These are phyloP conservation scores for Ichneumoninae sp. DNA, from an alignment of 2,888 invertebrate species.

Conservation along the genomic window DNA sequence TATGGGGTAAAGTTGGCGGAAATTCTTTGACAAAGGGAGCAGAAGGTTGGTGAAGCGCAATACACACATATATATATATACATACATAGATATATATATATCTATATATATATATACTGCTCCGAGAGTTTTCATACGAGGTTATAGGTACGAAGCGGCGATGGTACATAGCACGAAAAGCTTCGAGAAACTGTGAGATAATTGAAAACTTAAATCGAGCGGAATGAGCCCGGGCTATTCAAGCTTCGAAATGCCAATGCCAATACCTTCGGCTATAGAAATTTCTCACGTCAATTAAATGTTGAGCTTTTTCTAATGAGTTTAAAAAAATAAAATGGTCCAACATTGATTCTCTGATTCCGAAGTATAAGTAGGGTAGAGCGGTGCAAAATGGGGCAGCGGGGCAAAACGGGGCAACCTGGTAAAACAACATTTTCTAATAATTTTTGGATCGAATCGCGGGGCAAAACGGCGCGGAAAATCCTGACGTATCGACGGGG, in stretches of 20 bases:
- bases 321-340: neutral
- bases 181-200: slow-evolving; percentile 45
- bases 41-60: slow-evolving; percentile 49
- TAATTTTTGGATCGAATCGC: too few species aligned
- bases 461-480: too few species aligned
- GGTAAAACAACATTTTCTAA: too few species aligned
- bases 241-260: slow-evolving; percentile 3
- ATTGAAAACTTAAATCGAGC: slow-evolving; percentile 58
- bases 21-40: slow-evolving; percentile 55
- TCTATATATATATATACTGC: slow-evolving; percentile 1
- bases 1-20: slow-evolving; percentile 55
- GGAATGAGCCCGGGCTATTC: slow-evolving; percentile 31
- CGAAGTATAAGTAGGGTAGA: neutral
- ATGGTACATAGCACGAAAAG: slow-evolving; percentile 36
- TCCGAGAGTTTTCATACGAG: slow-evolving; percentile 26
- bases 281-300: slow-evolving; percentile 8
- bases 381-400: too few species aligned
- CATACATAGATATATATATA: slow-evolving; percentile 16
- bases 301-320: neutral
- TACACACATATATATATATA: slow-evolving; percentile 27
- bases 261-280: neutral
- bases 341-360: neutral
- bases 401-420: too few species aligned
- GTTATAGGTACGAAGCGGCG: slow-evolving; percentile 22
- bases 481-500: too few species aligned